Evolutionary conservation across 2,113 vertebrate species (phyloP), one percentile per base, ranked within the genome.

Genomic region (Syngnathus typhle): DNA sequence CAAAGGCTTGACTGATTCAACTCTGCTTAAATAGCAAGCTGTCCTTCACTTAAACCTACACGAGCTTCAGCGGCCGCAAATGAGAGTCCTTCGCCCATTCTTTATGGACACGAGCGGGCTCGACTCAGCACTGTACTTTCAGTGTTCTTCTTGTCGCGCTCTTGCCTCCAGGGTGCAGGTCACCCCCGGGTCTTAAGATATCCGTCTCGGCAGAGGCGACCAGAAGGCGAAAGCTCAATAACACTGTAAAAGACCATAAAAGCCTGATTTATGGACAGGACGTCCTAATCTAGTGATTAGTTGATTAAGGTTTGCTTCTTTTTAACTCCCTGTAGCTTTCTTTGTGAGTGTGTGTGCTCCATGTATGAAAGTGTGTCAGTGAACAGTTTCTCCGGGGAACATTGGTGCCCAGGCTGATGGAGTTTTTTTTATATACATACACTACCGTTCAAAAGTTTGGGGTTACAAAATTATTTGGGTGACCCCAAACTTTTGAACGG

Each of bases 221-320:
- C 77, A 69, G 46, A 73, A 58, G 78, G 73, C 69, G 52, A 80
- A 77, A 68, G 81, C 68, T 77, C 74, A 75, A 65, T 44, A 71
- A 73, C 64, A 76, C 74, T 59, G 68, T 70, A 67, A 69, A 65
- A n/a, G 41, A 79, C 75, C 39, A 52, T 84, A 86, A 87, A 87
- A 59, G 3, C 39, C 59, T 78, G 75, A 85, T 86, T 89, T 88
- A 88, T 81, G 76, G 73, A 72, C 43, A 63, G 64, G 60, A 62
- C 10, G 7, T 74, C 61, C 70, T 21, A 60, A 76, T 83, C 59
- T 64, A 64, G 41, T 72, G n/a, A 54, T 73, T 58, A 43, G 56
- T 69, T 75, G 68, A 80, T 80, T 70, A 67, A 41, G 67, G 67
- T 64, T 18, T 67, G 60, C 75, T 70, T 59, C n/a, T 52, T 60